These are phyloP conservation scores for Aleadryas rufinucha DNA, from an alignment of 2,113 vertebrate species.

Conservation along the genomic window DNA sequence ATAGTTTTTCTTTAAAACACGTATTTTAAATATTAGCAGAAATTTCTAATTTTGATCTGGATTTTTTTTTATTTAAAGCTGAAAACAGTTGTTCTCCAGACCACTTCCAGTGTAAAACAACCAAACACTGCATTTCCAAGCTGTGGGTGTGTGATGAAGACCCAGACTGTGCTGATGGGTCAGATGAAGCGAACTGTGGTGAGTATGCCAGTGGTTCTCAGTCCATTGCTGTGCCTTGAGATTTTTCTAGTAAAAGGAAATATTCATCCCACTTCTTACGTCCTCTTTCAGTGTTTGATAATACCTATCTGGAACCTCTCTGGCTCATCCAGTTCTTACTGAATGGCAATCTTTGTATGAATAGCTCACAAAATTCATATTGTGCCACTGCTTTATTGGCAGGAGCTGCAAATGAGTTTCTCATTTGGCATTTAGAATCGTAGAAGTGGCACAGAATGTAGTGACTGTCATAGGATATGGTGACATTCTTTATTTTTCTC, in stretches of 20 bases:
- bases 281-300: background rate
- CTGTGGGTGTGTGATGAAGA: slow-evolving; percentile 98
- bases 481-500: background rate
- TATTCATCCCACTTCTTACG: background rate
- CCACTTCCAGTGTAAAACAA: slow-evolving; percentile 97
- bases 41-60: background rate
- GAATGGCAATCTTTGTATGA: background rate
- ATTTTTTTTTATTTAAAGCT: slow-evolving; percentile 74
- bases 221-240: background rate
- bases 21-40: background rate
- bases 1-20: background rate
- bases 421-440: background rate
- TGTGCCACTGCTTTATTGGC: background rate
- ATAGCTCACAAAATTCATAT: background rate
- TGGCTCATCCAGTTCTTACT: background rate
- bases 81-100: slow-evolving; percentile 98
- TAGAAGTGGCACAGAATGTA: background rate
- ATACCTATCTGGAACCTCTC: background rate
- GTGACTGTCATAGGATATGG: background rate
- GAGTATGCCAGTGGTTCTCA: slow-evolving; percentile 58
- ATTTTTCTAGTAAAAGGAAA: background rate
- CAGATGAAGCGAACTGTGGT: slow-evolving; percentile 97
- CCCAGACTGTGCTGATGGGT: slow-evolving; percentile 94
- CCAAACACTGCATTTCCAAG: slow-evolving; percentile 97
- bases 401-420: background rate